Base-by-base conservation (phyloP, 2,113 vertebrate species). In the Thoracochromis brauschi region DNA sequence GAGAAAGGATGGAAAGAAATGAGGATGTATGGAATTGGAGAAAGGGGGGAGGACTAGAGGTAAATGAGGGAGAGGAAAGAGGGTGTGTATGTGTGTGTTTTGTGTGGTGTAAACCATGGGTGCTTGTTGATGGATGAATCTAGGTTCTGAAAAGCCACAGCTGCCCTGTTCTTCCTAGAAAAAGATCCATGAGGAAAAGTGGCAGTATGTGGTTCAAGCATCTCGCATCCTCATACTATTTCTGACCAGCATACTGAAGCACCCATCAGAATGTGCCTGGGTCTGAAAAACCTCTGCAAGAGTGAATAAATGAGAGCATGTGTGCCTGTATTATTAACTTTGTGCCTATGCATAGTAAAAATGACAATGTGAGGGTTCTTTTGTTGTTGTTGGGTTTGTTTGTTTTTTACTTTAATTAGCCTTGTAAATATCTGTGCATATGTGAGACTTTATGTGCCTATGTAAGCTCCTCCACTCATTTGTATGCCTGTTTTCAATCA, bases 201-300 rank as follows among this genome's bases (percentile, higher is more conserved):
- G 91, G 93, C 87, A 90, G 89, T 92, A 94, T 95, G 95, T 78
- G 89, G 88, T 94, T 94, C 82, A 95, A 96, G 91, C 95, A 96
- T 96, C 91, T 96, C 88, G 91, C 95, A 83, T 96, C 95, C 94
- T 94, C 94, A 87, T 95, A 94, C 94, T 92, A 96, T 94, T 94
- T 96, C 91, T 95, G 94, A 89, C 90, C 83, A 16, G 89, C 95
- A 95, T 90, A 85, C 93, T 94, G 94, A 94, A 94, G 58, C 83
- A 88, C 31, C 85, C 87, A 68, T 91, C 93, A 95, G 93, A 96
- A 95, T 94, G 94, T 82, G 49, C 33, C 21, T 84, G 16, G 92
- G 86, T 86, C 84, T 78, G 82, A 73, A 90, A 89, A 71, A 45
- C 83, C 49, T 80, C 80, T 7, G 81, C 58, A 31, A 83, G 38